Evolutionary conservation across 2,797 vertebrate genomes (phyloP), one percentile per base, ranked within the genome.

Genomic region (Serranus cabrilla): DNA sequence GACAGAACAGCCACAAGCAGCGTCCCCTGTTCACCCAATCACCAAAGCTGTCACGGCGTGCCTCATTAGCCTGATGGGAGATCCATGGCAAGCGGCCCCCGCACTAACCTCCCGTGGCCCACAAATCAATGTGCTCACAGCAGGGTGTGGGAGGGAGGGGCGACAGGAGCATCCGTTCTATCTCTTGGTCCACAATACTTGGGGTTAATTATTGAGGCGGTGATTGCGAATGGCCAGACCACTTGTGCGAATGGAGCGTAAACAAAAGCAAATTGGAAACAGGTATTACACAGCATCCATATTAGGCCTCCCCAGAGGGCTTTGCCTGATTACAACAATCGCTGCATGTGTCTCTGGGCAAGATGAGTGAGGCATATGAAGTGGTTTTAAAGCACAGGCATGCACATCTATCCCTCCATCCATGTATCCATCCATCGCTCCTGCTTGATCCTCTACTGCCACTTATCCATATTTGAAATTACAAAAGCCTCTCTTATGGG

Each of bases 381-480:
- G 91, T 87, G 92, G 87, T 89, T 94, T 91, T 92, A 90, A 94
- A 94, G 88, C 87, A 84, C 76, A 83, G 74, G 83, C 84, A 81
- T 49, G 73, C 77, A 74, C 72, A 79, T 83, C 50, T 81, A 87
- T 82, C 83, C 84, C 85, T 84, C 80, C 82, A 87, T 89, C 85
- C 81, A 79, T 76, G 83, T 65, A 75, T 84, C 90, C 87, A 87
- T 81, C 82, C 74, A 65, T 74, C 54, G 42, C 73, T 86, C 45
- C 61, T 83, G 84, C 83, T 87, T 91, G 87, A 92, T 91, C 82
- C 89, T 91, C 80, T 59, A 83, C 84, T 50, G 74, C 90, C 88
- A 91, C 92, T 93, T 92, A 91, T 86, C 92, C 91, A 88, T 90
- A 88, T 94, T 93, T 92, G 80, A 92, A 93, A 93, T 83, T 91